Base-by-base conservation (phyloP, 2,888 invertebrate species). In the Poecilobothrus nobilitatus region DNA sequence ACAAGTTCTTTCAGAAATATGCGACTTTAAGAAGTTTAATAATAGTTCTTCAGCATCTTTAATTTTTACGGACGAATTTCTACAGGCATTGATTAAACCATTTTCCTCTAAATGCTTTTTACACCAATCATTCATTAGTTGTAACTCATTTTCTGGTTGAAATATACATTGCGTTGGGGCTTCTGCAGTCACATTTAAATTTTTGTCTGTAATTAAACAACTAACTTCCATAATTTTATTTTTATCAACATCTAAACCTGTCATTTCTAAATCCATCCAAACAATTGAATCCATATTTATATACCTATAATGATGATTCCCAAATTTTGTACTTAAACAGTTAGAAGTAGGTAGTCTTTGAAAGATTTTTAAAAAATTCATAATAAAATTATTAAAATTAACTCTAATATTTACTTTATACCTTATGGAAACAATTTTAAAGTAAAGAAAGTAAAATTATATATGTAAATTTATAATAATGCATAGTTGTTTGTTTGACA, bases 221-320 rank as follows among this genome's bases (percentile, higher is more conserved):
- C 95, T 92, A 68, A 96, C 87, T 84, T 98, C 97, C 76, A 98
- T 80, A 68, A 98, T 92, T 72, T 89, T 86, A 76, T 94, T 90
- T 67, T 82, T 87, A 0, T 89, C 84, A 66, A 90, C 78, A 78
- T 96, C 86, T 20, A 97, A 81, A 0, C 97, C 97, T 10, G 95
- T 94, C 95, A 98, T 94, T 89, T 92, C 92, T 74, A 91, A 79
- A 75, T 92, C 91, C 63, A 91, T 83, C 92, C 92, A 92, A 18
- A 91, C 89, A 72, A 92, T 84, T 33, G 27, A 65, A 3, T 53
- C 15, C 66, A 70, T 69, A 63, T 69, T 67, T 65, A 0, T 22
- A 22, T 8, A 27, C 27, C 5, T 27, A 27, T 27, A 27, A 27
- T 27, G 2, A 27, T 2, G 2, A 27, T 2, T 27, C 5, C 5